Base-by-base conservation (phyloP, 2,113 vertebrate genomes). In the Chaetodon auriga region DNA sequence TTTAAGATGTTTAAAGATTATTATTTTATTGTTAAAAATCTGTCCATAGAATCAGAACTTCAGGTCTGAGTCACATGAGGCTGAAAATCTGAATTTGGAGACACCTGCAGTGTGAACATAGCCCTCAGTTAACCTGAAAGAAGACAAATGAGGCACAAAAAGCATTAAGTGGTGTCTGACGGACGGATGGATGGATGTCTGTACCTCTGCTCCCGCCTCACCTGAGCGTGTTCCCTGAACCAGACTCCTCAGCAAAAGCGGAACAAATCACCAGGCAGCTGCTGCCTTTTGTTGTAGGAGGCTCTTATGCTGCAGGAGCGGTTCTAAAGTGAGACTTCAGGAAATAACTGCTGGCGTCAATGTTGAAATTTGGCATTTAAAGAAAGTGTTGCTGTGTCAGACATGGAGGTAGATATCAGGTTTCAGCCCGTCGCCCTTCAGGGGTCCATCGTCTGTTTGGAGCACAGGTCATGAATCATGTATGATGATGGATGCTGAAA, bases 341-440 rank as follows among this genome's bases (percentile, higher is more conserved):
- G 23, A 21, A 16, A 51, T 45, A n/a, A 13, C 0, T 5, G 19
- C 10, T 12, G 43, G 3, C 6, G 6, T 49, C 4, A 10, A 7
- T 70, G 62, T 53, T 23, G 16, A 53, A 12, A 58, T n/a, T 3
- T 45, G 57, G 7, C 2, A 3, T 58, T 72, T 15, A 51, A 21
- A 78, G n/a, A 58, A 46, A 23, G 18, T 5, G 3, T 6, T 4
- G 2, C 35, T 5, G 14, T 25, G 48, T 54, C 9, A 61, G 43
- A 66, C 14, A 68, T 4, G 63, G 36, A 48, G 57, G 36, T 38
- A 53, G 10, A 69, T 49, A 30, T 82, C 58, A 21, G n/a, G n/a
- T 70, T 62, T 46, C 16, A 23, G 43, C 25, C 7, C 11, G 49
- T 35, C 36, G 4, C 66, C 15, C 51, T 7, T 45, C 41, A 14